These are phyloP conservation scores for Stegodyphus mimosarum DNA, from an alignment of 1,140 invertebrate species.

Conservation along the genomic window DNA sequence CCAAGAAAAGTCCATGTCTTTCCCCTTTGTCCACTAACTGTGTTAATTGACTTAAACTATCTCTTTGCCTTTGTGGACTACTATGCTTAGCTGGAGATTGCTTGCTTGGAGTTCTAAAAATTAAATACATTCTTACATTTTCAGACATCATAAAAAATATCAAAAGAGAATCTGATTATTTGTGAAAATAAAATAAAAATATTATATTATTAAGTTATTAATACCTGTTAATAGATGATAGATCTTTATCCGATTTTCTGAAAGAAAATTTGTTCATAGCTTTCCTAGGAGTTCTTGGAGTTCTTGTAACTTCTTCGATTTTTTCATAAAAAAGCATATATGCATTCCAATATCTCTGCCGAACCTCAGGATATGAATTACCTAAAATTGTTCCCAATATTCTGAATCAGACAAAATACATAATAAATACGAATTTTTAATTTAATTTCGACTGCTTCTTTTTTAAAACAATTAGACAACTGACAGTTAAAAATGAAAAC, in stretches of 20 bases:
- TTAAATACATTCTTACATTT: neutral
- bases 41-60: constrained; percentile 71
- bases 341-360: constrained; percentile 74
- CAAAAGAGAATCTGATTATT: no score
- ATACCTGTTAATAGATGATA: neutral
- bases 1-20: constrained; percentile 70
- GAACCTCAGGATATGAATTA: constrained; percentile 67
- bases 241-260: constrained; percentile 52
- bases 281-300: constrained; percentile 67
- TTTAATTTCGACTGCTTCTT: no score
- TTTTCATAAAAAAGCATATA: constrained; percentile 75
- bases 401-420: neutral
- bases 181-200: no score
- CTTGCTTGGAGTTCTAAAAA: constrained; percentile 36
- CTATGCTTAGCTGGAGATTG: neutral
- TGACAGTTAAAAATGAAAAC: neutral
- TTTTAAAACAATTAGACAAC: no score
- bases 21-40: constrained; percentile 73
- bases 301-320: constrained; percentile 66
- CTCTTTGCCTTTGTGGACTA: constrained; percentile 58
- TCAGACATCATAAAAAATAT: no score
- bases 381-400: constrained; percentile 52
- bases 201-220: neutral
- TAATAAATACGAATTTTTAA: no score
- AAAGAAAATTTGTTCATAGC: constrained; percentile 61